These are phyloP conservation scores for Morpho helenor DNA, from an alignment of 2,888 invertebrate species.

Conservation along the genomic window DNA sequence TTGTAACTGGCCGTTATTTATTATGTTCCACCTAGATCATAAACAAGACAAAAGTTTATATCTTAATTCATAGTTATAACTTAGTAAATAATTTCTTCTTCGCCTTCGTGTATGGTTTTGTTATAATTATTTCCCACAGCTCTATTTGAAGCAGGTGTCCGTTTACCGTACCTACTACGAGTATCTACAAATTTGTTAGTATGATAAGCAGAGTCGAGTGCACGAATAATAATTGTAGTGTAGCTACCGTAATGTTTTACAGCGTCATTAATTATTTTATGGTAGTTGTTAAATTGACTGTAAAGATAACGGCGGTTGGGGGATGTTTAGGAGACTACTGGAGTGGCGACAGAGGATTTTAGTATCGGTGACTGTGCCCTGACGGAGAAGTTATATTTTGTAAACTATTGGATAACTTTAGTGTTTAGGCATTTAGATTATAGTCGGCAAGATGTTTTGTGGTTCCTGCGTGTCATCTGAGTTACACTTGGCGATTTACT, in stretches of 20 bases:
- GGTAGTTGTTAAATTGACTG: constrained; percentile 52
- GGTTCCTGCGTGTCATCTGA: too few species aligned
- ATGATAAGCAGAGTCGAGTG: constrained; percentile 48
- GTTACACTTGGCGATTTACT: too few species aligned
- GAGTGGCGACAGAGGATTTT: constrained; percentile 37
- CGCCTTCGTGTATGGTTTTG: too few species aligned
- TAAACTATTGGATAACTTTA: too few species aligned
- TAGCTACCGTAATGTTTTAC: constrained; percentile 61
- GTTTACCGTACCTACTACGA: constrained; percentile 11
- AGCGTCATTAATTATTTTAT: constrained; percentile 68
- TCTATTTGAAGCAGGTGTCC: constrained; percentile 28
- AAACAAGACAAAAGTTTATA: too few species aligned
- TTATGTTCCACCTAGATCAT: too few species aligned
- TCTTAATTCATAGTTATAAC: too few species aligned
- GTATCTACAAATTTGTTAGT: constrained; percentile 19
- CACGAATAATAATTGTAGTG: constrained; percentile 36
- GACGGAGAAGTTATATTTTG: too few species aligned
- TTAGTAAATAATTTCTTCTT: too few species aligned
- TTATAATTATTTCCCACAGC: constrained; percentile 43
- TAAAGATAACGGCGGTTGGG: constrained; percentile 59
- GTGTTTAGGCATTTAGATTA: too few species aligned
- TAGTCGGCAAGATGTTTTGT: too few species aligned
- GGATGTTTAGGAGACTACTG: constrained; percentile 64
- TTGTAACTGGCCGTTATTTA: too few species aligned
- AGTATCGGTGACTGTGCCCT: constrained; percentile 26